Base-by-base conservation (phyloP, 2,113 vertebrate species). In the Alectura lathami region DNA sequence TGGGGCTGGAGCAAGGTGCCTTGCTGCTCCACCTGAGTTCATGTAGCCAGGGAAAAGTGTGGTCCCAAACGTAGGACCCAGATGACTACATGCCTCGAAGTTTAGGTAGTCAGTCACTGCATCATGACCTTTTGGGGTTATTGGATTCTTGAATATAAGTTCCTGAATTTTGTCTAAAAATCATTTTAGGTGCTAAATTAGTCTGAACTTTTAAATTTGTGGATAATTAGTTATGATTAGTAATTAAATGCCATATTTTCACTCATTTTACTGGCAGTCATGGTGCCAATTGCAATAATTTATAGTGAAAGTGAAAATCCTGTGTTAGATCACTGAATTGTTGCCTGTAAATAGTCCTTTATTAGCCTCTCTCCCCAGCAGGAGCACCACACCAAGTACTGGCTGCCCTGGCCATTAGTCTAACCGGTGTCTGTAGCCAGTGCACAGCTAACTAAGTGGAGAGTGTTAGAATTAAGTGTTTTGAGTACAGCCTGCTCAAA, bases 231-330 rank as follows among this genome's bases (percentile, higher is more conserved):
- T 86, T 77, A 75, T 36, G 13, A 34, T 67, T 90, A 74, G 59
- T 83, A 90, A 86, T 68, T 77, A 88, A 56, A 86, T 81, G 50
- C 76, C 86, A 1, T 86, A 75, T 90, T 96, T 95, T 93, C 60
- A 85, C 63, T 86, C 29, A 9, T 83, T 96, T 92, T 62, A 40
- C 56, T 70, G 68, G 66, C 93, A 81, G 76, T 67, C 73, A 20
- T 14, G 42, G 54, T 76, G 78, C 57, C 89, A 94, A 93, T 85
- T 79, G 36, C 70, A 89, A 36, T 95, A 57, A 93, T 94, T 83
- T 69, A 74, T 73, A 67, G 91, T 74, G 91, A 92, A 87, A 88
- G 82, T 82, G 57, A 85, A 89, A 87, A 54, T 66, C 72, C 78
- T 57, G 14, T 13, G 54, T 89, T 79, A 42, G 81, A 5, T 57